phyloP scores from a whole-genome alignment of 2,797 vertebrate species.

The Enoplosus armatus region DNA sequence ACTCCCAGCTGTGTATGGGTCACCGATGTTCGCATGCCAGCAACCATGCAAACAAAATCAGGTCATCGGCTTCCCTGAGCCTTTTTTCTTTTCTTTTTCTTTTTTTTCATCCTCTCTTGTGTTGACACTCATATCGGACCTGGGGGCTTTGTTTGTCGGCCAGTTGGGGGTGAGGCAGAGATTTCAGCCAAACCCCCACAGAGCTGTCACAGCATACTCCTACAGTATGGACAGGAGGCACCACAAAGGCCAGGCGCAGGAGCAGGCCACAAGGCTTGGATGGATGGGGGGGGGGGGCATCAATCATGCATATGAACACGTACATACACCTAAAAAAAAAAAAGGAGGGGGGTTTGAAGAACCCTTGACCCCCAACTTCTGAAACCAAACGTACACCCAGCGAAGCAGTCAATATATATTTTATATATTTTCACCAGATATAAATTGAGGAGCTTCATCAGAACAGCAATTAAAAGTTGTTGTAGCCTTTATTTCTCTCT shows the following conservation, averaged over 20 bases:
- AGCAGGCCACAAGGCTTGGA: slow-evolving; percentile 11
- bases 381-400: background rate
- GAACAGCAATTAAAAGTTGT: slow-evolving; percentile 69
- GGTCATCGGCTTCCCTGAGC: slow-evolving; percentile 71
- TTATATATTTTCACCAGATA: slow-evolving; percentile 31
- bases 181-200: slow-evolving; percentile 31
- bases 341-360: background rate
- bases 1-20: slow-evolving; percentile 59
- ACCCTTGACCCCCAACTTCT: background rate
- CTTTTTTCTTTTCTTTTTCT: slow-evolving; percentile 38
- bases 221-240: slow-evolving; percentile 15
- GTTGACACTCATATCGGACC: slow-evolving; percentile 55
- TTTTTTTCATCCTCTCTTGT: slow-evolving; percentile 46
- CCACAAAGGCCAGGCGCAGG: slow-evolving; percentile 15
- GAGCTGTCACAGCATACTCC: slow-evolving; percentile 46
- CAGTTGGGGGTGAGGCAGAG: slow-evolving; percentile 42
- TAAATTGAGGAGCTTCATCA: slow-evolving; percentile 38
- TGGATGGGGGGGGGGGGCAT: background rate
- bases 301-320: slow-evolving; percentile 9
- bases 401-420: background rate
- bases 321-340: background rate
- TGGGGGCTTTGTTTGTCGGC: slow-evolving; percentile 43
- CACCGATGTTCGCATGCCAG: slow-evolving; percentile 58
- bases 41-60: slow-evolving; percentile 66
- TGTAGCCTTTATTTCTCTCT: slow-evolving; percentile 38